Percentiles rank a stretch among this genome's conserved stretches.
phyloP scores from a whole-genome alignment of 2,797 vertebrate species.

The Danio aesculapii region DNA sequence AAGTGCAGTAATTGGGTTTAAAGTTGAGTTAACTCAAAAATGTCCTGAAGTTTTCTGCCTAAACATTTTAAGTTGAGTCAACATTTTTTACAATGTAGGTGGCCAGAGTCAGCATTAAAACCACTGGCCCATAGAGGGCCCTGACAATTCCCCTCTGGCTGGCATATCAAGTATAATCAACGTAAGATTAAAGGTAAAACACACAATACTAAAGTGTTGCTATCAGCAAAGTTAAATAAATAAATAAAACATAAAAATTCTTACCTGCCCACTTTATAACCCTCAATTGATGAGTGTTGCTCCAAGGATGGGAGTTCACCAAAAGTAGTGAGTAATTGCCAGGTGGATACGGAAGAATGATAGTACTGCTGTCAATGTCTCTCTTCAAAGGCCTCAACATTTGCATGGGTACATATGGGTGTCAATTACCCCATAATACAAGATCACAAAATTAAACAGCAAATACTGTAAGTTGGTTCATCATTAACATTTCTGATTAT shows the following conservation, averaged over 20 bases:
- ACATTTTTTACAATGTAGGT: too few species aligned
- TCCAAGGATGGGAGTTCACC: constrained; percentile 53
- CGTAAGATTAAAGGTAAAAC: background rate
- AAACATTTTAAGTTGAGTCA: too few species aligned
- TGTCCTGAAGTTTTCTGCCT: too few species aligned
- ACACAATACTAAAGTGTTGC: background rate
- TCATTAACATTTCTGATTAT: constrained; percentile 26
- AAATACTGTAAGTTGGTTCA: constrained; percentile 39
- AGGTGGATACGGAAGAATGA: constrained; percentile 6
- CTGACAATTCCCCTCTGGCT: too few species aligned
- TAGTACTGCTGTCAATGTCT: background rate
- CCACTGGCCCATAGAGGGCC: too few species aligned
- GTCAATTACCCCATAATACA: constrained; percentile 50
- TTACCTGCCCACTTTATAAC: constrained; percentile 68
- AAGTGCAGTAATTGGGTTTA: too few species aligned
- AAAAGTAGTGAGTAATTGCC: constrained; percentile 28
- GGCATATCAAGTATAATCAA: too few species aligned
- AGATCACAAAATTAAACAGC: constrained; percentile 49
- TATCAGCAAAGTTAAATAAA: background rate
- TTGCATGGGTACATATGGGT: constrained; percentile 69
- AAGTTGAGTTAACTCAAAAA: too few species aligned
- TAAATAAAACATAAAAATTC: background rate
- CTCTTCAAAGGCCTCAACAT: constrained; percentile 59
- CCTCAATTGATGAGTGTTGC: constrained; percentile 68
- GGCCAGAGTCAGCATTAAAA: too few species aligned